Evolutionary conservation across 2,888 invertebrate genomes (phyloP), one percentile per base, ranked within the genome.

Genomic region (Pimpla rufipes): DNA sequence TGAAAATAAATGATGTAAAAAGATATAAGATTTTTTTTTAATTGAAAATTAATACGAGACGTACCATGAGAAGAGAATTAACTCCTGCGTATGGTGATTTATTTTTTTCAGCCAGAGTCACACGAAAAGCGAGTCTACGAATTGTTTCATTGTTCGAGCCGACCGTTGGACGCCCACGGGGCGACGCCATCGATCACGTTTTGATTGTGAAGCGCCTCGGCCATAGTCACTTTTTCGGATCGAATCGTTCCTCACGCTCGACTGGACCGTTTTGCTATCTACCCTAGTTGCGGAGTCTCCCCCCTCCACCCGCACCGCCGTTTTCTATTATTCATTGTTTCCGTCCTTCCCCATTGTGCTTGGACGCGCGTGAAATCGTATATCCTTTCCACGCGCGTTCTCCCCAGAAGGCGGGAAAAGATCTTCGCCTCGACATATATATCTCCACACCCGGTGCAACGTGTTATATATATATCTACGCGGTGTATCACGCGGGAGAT

Each of bases 261-360:
- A 73, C 21, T 40, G 47, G 37, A 55, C 62, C 37, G 62, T 83
- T 83, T 79, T 73, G 66, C 77, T 66, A 75, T 83, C 42, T 40
- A 79, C 67, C 79, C 71, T 59, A 76, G 35, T 79, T 71, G 76
- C 66, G 71, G 71, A 50, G 59, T 29, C 23, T 57, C 23, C 29
- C 50, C 57, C 35, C 57, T 42, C 42, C 18, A 45, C 42, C 57
- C 42, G 42, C 18, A 18, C 18, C 40, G 45, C 62, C 55, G 50
- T 62, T 83, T 83, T 77, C 83, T 83, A 80, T 83, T 79, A 83
- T 83, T 83, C 76, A 83, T 80, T 83, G 79, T 83, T 83, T 83
- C 83, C 76, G 68, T 76, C 79, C 42, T 55, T 79, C 37, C 52
- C 80, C 68, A 83, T 80, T 83, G 83, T 83, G 83, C 80, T 80